Evolutionary conservation across 2,797 vertebrate species (phyloP).

Genomic region (Cryptoprocta ferox): DNA sequence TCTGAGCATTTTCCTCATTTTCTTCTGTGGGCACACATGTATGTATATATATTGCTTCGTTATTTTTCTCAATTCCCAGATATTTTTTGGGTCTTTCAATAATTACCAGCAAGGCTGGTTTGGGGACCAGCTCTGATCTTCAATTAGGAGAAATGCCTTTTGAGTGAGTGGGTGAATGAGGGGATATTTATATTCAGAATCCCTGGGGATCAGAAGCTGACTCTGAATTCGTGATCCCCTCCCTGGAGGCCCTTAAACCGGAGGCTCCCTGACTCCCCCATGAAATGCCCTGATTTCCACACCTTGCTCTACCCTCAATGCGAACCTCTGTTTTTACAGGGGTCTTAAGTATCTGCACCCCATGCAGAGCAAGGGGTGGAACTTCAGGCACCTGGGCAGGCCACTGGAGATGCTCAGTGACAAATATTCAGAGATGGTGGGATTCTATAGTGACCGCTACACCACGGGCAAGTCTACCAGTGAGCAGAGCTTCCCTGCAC

Average conservation of each 20-base stretch:
- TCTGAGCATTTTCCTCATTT: not conserved
- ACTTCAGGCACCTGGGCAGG: not conserved
- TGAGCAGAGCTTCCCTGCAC: not conserved
- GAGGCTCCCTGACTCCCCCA: not conserved
- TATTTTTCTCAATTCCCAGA: constrained; percentile 2
- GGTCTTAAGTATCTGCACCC: not conserved
- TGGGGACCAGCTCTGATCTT: not conserved
- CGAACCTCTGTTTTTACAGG: not conserved
- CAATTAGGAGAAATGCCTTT: not conserved
- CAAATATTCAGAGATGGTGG: not conserved
- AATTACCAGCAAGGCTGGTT: not conserved
- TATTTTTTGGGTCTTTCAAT: not conserved
- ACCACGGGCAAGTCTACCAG: not conserved
- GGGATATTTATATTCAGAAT: not conserved
- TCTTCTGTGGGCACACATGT: not conserved
- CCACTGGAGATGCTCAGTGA: not conserved
- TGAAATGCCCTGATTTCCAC: not conserved
- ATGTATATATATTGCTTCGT: not conserved
- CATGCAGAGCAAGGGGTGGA: not conserved
- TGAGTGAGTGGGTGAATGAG: not conserved
- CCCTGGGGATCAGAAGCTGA: not conserved
- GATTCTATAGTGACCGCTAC: not conserved
- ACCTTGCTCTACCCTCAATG: not conserved
- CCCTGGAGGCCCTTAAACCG: not conserved
- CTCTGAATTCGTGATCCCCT: not conserved